Evolutionary conservation across 2,113 vertebrate genomes (phyloP).

Genomic region (Catagonus wagneri): DNA sequence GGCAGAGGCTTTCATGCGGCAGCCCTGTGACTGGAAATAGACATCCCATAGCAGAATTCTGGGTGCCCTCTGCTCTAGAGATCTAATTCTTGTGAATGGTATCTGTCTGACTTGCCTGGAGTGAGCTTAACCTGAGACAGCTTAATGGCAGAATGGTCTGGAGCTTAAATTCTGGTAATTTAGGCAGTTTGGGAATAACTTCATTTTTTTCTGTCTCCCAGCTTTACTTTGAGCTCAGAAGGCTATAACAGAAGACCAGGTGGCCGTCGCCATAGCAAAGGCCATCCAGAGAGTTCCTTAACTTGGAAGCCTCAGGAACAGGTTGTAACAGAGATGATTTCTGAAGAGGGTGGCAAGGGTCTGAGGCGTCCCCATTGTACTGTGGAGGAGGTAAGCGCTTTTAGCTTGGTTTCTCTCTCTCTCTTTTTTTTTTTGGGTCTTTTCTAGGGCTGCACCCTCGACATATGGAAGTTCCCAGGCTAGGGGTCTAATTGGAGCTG

Average conservation of each 20-base stretch:
- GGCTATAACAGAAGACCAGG: slow-evolving; percentile 65
- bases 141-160: background rate
- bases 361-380: slow-evolving; percentile 77
- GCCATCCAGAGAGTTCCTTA: slow-evolving; percentile 48
- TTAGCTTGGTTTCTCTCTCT: background rate
- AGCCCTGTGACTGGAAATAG: background rate
- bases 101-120: background rate
- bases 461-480: no score
- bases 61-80: background rate
- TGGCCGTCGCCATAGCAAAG: slow-evolving; percentile 61
- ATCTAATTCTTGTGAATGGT: background rate
- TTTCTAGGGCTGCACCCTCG: no score
- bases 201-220: background rate
- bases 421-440: no score
- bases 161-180: background rate
- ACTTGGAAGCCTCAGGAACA: slow-evolving; percentile 67
- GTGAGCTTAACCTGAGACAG: background rate
- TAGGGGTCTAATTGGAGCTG: no score
- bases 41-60: background rate
- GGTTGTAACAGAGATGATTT: background rate
- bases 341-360: slow-evolving; percentile 72
- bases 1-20: background rate
- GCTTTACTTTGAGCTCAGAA: slow-evolving; percentile 73
- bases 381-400: slow-evolving; percentile 83
- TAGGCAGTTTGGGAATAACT: background rate